phyloP scores from a whole-genome alignment of 1,140 invertebrate genomes.

The Drosophila pseudoobscura region DNA sequence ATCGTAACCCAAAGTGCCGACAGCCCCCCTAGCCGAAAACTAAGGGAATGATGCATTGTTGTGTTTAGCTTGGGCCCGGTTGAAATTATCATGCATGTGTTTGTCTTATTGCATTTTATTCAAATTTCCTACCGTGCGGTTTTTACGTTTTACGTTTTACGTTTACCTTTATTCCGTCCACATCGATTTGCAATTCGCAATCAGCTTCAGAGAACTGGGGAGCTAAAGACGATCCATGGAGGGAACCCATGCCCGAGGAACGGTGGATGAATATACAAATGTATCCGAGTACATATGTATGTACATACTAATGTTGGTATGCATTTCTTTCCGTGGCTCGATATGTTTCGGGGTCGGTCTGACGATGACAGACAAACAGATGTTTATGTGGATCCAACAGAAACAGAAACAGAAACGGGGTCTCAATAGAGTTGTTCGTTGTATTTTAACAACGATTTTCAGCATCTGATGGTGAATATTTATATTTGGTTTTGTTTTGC shows the following conservation, averaged over 20 bases:
- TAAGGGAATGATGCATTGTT: constrained; percentile 38
- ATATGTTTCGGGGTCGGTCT: background rate
- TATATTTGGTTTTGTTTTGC: constrained; percentile 45
- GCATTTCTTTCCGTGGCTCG: constrained; percentile 18
- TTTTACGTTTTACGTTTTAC: constrained; percentile 64
- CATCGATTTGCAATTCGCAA: constrained; percentile 81
- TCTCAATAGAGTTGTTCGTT: constrained; percentile 39
- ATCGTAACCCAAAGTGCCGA: constrained; percentile 39
- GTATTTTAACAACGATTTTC: constrained; percentile 51
- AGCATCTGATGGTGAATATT: constrained; percentile 64
- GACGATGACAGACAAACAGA: constrained; percentile 38
- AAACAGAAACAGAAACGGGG: background rate
- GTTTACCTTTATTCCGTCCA: constrained; percentile 55
- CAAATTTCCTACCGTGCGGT: constrained; percentile 80
- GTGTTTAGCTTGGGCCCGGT: constrained; percentile 35
- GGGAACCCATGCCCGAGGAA: constrained; percentile 33
- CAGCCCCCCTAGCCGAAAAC: constrained; percentile 35
- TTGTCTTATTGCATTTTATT: constrained; percentile 81
- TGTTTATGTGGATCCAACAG: constrained; percentile 29
- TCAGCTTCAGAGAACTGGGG: constrained; percentile 57
- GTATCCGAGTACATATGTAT: constrained; percentile 3
- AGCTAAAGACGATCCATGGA: constrained; percentile 12
- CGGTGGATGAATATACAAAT: constrained; percentile 43
- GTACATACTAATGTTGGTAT: constrained; percentile 12
- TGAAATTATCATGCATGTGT: constrained; percentile 77